Base-by-base conservation (phyloP, 2,888 invertebrate genomes). In the Epinotia demarniana region DNA sequence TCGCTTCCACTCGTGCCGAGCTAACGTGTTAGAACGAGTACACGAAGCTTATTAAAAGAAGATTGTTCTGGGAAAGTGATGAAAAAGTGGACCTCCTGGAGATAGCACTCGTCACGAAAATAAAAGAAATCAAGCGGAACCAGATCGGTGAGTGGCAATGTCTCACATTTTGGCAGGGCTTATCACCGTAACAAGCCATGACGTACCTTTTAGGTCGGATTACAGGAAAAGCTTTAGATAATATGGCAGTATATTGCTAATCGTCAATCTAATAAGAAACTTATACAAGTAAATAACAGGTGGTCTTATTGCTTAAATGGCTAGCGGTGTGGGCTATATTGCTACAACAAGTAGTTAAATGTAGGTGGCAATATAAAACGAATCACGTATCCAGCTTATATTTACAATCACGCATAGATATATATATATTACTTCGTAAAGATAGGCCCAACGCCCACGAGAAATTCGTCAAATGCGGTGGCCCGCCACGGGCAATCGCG, bases 61-160 rank as follows among this genome's bases (percentile, higher is more conserved):
- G n/a, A 53, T 53, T n/a, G 53, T 2, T 2, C 6, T 53, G n/a
- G n/a, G 53, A 8, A 53, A 8, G n/a, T n/a, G 8, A 53, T 53
- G 1, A 6, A 9, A 66, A 62, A n/a, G n/a, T 43, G 18, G 27
- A 11, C 23, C 0, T 27, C 0, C 12, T 33, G 61, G 13, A 75
- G 75, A 75, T 75, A 75, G 23, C 64, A 60, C n/a, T 19, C 53
- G 75, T 72, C 55, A 71, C 66, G 60, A 61, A 72, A 75, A 75
- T 75, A 72, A 72, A 75, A 75, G 71, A 75, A 72, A 75, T 67
- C 75, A 72, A 75, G 67, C 61, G 55, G 67, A 72, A 75, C 66
- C 66, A 63, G 46, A 62, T 27, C 49, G 57, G 55, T 74, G 69
- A 69, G 58, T 55, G 75, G 58, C 71, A 71, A 75, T 75, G 75